Conservation (phyloP, 2,888 invertebrate species). For the Mechanitis messenoides region DNA sequence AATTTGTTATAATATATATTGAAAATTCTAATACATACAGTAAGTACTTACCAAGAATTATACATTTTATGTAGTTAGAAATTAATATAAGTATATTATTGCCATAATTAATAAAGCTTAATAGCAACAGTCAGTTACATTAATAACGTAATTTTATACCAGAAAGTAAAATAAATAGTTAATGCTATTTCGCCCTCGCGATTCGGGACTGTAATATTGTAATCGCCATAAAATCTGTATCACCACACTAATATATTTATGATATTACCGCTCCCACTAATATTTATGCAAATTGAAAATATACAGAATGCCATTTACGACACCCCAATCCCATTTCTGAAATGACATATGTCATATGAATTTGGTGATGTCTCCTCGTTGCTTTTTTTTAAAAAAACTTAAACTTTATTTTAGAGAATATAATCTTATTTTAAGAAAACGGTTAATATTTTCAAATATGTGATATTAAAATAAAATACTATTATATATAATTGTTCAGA, state of each 20-base stretch:
- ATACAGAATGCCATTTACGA: slow-evolving; percentile 68
- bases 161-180: slow-evolving; percentile 29
- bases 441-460: no score
- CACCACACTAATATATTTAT: slow-evolving; percentile 75
- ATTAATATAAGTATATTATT: background rate
- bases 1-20: no score
- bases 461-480: no score
- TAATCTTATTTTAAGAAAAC: background rate
- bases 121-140: slow-evolving; percentile 5
- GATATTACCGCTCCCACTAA: slow-evolving; percentile 69
- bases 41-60: no score
- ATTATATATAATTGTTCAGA: no score
- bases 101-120: background rate
- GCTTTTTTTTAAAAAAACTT: background rate
- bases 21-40: no score
- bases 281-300: slow-evolving; percentile 77
- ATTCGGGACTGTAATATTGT: slow-evolving; percentile 61
- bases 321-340: slow-evolving; percentile 58
- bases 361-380: slow-evolving; percentile 28
- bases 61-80: no score
- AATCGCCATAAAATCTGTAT: slow-evolving; percentile 76
- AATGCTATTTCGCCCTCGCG: slow-evolving; percentile 47
- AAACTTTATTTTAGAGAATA: background rate
- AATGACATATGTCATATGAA: slow-evolving; percentile 55
- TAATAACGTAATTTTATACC: slow-evolving; percentile 17